Percentiles rank a stretch among this genome's conserved stretches.
phyloP scores from a whole-genome alignment of 2,888 invertebrate genomes.

The Macrophya alboannulata region DNA sequence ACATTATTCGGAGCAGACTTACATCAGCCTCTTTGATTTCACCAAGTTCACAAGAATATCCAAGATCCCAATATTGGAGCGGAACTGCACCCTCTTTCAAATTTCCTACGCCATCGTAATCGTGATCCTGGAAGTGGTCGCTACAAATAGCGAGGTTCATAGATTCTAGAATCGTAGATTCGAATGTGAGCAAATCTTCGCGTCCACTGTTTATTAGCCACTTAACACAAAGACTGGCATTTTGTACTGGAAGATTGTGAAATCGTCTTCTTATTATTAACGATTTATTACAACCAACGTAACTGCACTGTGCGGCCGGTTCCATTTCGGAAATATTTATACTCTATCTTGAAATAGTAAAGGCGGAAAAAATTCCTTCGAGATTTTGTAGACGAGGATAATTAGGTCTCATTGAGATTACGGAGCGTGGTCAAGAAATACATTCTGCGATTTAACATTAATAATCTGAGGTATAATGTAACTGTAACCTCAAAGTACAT shows the following conservation, averaged over 20 bases:
- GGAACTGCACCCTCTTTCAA: conserved; percentile 37
- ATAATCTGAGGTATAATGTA: background rate
- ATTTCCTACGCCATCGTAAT: conserved; percentile 1
- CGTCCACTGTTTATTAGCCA: conserved; percentile 52
- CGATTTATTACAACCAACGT: conserved; percentile 34
- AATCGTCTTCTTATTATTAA: conserved; percentile 27
- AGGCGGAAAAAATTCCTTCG: background rate
- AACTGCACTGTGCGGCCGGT: conserved; percentile 33
- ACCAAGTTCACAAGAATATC: conserved; percentile 27
- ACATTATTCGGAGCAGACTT: background rate
- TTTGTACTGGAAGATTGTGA: conserved; percentile 35
- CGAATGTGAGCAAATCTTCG: conserved; percentile 42
- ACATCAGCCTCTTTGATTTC: conserved; percentile 34
- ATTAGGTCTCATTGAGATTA: background rate
- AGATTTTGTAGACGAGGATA: background rate
- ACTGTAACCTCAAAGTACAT: conserved; percentile 41
- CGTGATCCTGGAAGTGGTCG: conserved; percentile 32
- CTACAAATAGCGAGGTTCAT: conserved; percentile 43
- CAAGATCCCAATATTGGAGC: conserved; percentile 41
- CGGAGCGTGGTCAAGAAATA: background rate
- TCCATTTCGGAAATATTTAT: conserved; percentile 33
- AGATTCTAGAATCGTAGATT: conserved; percentile 27
- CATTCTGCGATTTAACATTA: conserved; percentile 4
- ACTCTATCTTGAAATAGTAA: background rate
- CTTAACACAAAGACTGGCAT: conserved; percentile 44